Evolutionary conservation across 2,797 vertebrate genomes (phyloP), one percentile per base, ranked within the genome.

Genomic region (Sarcophilus harrisii): DNA sequence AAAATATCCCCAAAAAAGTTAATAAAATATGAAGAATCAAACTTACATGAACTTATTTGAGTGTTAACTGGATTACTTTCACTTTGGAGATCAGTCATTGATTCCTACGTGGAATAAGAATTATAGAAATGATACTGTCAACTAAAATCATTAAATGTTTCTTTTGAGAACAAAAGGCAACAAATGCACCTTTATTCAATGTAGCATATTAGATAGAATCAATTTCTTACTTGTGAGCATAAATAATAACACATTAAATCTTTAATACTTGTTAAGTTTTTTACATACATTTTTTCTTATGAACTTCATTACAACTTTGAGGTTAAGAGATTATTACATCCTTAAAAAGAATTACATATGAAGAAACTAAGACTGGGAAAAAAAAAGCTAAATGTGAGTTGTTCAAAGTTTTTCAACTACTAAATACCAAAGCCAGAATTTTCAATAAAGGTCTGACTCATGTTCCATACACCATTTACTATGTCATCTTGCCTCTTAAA

Each of bases 1-100:
- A 21, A 87, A 49, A 87, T 10, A 55, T 10, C 3, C 11, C 10
- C n/a, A 38, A 38, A 81, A 45, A 73, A 73, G 5, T 81, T 6
- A 81, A 81, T 27, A 81, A 38, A 45, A 81, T 81, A 93, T 38
- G 24, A 58, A 81, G 38, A 87, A 13, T 57, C 57, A 93, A 29
- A 98, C 98, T 98, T 98, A 99, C 99, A 98, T 97, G 98, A 98
- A 94, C 96, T 97, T 95, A 96, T 45, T 89, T 99, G 98, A 96
- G 93, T 96, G 91, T 92, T 91, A 95, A 96, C 97, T 91, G 96
- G 95, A 96, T 94, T 97, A 59, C 92, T 97, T 60, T 97, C 96
- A 96, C 90, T 97, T 94, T 98, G 95, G 52, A 90, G 95, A 92
- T 52, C 91, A 38, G 57, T n/a, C 66, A 93, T 58, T 90, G 97